Evolutionary conservation across 2,797 vertebrate species (phyloP).

Genomic region (Macropodus opercularis): DNA sequence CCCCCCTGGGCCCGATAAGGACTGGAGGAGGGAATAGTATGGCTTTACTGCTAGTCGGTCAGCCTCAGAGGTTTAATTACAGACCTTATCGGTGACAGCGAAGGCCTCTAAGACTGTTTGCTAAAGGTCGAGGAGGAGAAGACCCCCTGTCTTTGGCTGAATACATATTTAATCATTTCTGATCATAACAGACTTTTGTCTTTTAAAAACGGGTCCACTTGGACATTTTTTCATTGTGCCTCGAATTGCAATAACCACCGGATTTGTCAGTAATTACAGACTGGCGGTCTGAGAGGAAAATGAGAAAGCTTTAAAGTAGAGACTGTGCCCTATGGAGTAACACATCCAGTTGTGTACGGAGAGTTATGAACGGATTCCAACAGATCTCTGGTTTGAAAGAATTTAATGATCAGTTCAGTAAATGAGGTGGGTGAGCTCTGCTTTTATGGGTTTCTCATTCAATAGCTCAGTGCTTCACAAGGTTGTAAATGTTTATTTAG

Average conservation of each 20-base stretch:
- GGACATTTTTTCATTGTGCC: slow-evolving; percentile 25
- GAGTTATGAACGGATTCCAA: slow-evolving; percentile 12
- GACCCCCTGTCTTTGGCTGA: slow-evolving; percentile 61
- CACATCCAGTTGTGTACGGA: background rate
- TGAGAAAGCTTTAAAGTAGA: slow-evolving; percentile 17
- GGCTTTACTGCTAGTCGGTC: slow-evolving; percentile 75
- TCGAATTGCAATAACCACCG: slow-evolving; percentile 35
- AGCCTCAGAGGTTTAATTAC: slow-evolving; percentile 81
- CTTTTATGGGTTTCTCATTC: slow-evolving; percentile 42
- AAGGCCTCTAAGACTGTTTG: slow-evolving; percentile 51
- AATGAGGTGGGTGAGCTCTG: slow-evolving; percentile 31
- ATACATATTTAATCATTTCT: slow-evolving; percentile 73
- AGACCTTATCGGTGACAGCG: slow-evolving; percentile 53
- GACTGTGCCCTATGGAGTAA: background rate
- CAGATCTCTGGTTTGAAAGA: slow-evolving; percentile 32
- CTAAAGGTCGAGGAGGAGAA: slow-evolving; percentile 72
- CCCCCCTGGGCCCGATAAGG: slow-evolving; percentile 75
- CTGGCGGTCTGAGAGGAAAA: slow-evolving; percentile 13
- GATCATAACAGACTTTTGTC: slow-evolving; percentile 37
- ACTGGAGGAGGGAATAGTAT: slow-evolving; percentile 56
- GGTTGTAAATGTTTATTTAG: slow-evolving; percentile 62
- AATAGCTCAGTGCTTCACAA: slow-evolving; percentile 45
- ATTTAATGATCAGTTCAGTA: slow-evolving; percentile 49
- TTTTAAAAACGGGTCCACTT: slow-evolving; percentile 46
- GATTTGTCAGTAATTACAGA: slow-evolving; percentile 10